A percentile compares a stretch with the other conserved stretches of the same genome.
Conservation (phyloP, 2,797 vertebrate genomes). For the Paramormyrops hopkinsi region DNA sequence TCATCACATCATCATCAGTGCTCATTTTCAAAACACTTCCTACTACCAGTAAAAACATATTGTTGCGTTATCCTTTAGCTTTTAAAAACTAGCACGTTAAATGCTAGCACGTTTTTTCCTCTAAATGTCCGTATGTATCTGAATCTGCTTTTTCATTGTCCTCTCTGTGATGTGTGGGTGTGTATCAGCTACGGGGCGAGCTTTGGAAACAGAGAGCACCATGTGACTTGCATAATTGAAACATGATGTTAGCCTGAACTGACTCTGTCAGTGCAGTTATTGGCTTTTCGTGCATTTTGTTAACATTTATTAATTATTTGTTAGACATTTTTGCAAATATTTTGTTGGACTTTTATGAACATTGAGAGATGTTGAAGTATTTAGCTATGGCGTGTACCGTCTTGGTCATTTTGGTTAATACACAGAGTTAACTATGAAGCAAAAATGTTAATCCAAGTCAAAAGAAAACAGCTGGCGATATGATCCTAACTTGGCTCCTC, state of each 20-base stretch:
- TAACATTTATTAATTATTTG: background rate
- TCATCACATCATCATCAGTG: background rate
- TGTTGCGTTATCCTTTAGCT: background rate
- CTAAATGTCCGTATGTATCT: background rate
- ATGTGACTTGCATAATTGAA: background rate
- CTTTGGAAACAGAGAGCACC: background rate
- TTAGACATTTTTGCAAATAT: background rate
- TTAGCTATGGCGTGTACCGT: background rate
- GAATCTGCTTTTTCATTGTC: background rate
- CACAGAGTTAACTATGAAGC: conserved; percentile 1
- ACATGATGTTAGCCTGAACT: background rate
- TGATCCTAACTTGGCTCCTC: background rate
- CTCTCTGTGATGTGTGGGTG: background rate
- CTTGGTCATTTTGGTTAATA: background rate
- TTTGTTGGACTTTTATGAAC: background rate
- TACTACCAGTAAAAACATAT: background rate
- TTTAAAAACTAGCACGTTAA: background rate
- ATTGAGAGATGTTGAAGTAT: background rate
- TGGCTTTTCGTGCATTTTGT: background rate
- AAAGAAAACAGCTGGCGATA: background rate
- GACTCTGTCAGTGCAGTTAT: background rate
- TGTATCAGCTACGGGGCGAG: background rate
- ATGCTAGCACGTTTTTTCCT: background rate
- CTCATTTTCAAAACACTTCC: background rate
- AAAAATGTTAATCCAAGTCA: background rate